Percentiles rank a stretch among this genome's conserved stretches.
Evolutionary conservation across 2,113 vertebrate genomes (phyloP).

Genomic region (Phrynosoma platyrhinos): DNA sequence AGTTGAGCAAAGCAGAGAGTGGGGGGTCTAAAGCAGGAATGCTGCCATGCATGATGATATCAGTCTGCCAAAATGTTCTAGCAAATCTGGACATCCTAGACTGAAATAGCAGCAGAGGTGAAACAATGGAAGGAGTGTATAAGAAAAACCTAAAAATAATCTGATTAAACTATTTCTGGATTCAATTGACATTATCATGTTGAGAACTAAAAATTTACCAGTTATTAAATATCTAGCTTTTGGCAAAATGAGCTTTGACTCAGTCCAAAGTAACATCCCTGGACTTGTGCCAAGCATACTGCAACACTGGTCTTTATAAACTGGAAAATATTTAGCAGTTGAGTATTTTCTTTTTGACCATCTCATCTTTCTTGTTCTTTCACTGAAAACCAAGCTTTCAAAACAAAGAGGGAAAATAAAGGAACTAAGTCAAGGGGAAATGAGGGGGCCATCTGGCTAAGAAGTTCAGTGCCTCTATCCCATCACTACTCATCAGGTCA

Average conservation of each 20-base stretch:
- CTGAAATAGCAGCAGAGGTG: background rate
- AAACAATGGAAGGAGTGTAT: slow-evolving; percentile 34
- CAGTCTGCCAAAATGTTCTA: slow-evolving; percentile 23
- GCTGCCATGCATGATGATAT: background rate
- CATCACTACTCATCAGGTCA: slow-evolving; percentile 17
- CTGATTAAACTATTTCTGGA: slow-evolving; percentile 14
- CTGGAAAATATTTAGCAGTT: slow-evolving; percentile 27
- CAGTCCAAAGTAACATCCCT: slow-evolving; percentile 41
- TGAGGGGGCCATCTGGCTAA: slow-evolving; percentile 32
- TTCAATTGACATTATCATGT: slow-evolving; percentile 39
- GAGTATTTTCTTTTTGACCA: slow-evolving; percentile 2
- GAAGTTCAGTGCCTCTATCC: slow-evolving; percentile 19
- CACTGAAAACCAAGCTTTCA: slow-evolving; percentile 37
- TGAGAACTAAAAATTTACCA: slow-evolving; percentile 21
- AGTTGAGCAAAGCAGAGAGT: background rate
- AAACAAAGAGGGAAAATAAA: slow-evolving; percentile 24
- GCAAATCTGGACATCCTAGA: slow-evolving; percentile 12
- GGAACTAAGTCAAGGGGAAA: slow-evolving; percentile 46
- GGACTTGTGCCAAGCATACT: slow-evolving; percentile 29
- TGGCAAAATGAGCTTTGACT: slow-evolving; percentile 30
- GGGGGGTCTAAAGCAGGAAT: slow-evolving; percentile 2
- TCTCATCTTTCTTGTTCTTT: slow-evolving; percentile 3
- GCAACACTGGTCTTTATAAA: slow-evolving; percentile 37
- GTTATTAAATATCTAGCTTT: slow-evolving; percentile 42
- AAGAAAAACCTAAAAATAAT: slow-evolving; percentile 24